Percentiles rank a stretch among this genome's conserved stretches.
phyloP scores from a whole-genome alignment of 92 coral and sea anemone genomes.

The Porites divaricata region DNA sequence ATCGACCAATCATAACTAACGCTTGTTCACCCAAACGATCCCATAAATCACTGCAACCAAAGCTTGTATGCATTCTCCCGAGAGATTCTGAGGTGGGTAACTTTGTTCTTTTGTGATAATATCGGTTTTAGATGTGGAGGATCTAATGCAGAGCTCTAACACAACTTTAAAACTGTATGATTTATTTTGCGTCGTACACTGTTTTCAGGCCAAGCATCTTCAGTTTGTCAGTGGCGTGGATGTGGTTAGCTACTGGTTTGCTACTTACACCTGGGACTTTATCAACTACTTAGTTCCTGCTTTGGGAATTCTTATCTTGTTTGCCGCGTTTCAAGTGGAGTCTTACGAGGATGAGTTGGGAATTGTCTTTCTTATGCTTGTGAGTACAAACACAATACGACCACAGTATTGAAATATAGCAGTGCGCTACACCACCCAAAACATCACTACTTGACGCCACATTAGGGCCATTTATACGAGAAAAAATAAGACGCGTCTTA shows the following conservation, averaged over 20 bases:
- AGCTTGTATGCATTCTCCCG: too few species aligned
- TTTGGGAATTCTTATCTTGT: constrained; percentile 67
- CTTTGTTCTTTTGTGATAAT: too few species aligned
- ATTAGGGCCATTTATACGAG: too few species aligned
- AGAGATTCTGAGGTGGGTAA: too few species aligned
- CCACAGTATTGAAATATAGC: not conserved
- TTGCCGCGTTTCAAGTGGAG: constrained; percentile 88
- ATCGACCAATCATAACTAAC: too few species aligned
- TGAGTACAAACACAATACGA: constrained; percentile 39
- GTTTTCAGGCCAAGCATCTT: constrained; percentile 92
- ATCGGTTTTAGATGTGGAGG: not conserved
- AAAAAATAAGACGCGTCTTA: too few species aligned
- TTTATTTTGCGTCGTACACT: not conserved
- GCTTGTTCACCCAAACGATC: too few species aligned
- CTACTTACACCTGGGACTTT: constrained; percentile 93
- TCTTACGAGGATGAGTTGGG: constrained; percentile 78
- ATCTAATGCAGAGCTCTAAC: not conserved
- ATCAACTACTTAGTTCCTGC: constrained; percentile 87
- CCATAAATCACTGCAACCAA: too few species aligned
- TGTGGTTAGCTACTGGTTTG: constrained; percentile 92
- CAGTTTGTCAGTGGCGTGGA: constrained; percentile 99
- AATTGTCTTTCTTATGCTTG: constrained; percentile 86
- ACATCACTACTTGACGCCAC: not conserved
- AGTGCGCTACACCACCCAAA: not conserved
- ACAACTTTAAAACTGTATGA: too few species aligned